These are phyloP conservation scores for Chiloscyllium punctatum DNA, from an alignment of 2,797 vertebrate genomes.

Conservation along the genomic window DNA sequence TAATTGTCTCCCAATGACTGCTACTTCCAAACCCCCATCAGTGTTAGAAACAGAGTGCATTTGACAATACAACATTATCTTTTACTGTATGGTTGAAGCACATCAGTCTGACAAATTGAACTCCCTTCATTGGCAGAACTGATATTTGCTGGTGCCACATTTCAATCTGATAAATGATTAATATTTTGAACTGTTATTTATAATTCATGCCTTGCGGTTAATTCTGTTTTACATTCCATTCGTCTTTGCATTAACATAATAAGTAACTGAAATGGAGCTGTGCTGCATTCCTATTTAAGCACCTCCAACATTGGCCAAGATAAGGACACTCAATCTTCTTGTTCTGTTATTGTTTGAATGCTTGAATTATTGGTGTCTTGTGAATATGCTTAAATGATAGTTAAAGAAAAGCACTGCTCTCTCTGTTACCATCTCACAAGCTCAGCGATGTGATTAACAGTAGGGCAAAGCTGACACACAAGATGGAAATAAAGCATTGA, in stretches of 20 bases:
- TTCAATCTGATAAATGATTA: slow-evolving; percentile 30
- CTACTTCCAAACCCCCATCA: not conserved
- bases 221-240: slow-evolving; percentile 30
- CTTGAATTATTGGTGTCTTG: not conserved
- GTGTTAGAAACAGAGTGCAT: not conserved
- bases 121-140: not conserved
- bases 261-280: slow-evolving; percentile 31
- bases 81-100: not conserved
- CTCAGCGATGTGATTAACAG: too few species aligned
- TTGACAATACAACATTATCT: not conserved
- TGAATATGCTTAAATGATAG: slow-evolving; percentile 29
- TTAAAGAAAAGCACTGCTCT: not conserved
- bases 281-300: slow-evolving; percentile 18
- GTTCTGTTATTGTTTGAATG: slow-evolving; percentile 11
- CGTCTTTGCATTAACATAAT: slow-evolving; percentile 34
- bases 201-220: slow-evolving; percentile 30
- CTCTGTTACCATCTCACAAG: not conserved
- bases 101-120: not conserved
- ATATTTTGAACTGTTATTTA: slow-evolving; percentile 24
- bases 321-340: slow-evolving; percentile 34
- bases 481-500: not conserved
- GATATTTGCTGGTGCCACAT: not conserved
- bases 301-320: slow-evolving; percentile 3
- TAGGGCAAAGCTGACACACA: not conserved
- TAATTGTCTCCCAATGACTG: not conserved